Conservation (phyloP, 2,888 invertebrate genomes). For the Strigamia crassipes region DNA sequence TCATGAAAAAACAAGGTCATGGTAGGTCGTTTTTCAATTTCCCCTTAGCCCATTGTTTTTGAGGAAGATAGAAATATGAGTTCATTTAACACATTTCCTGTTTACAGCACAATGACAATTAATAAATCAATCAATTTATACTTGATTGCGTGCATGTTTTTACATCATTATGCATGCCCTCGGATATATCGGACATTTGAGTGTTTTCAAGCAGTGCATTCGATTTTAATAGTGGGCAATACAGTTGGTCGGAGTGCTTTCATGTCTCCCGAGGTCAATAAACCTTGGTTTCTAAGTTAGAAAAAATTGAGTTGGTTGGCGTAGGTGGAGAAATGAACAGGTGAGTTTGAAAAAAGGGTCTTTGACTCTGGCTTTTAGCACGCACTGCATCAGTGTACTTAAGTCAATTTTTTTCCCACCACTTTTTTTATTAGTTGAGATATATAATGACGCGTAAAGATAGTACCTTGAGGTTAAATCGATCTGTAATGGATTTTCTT, state of each 20-base stretch:
- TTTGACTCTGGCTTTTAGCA: slow-evolving; percentile 17
- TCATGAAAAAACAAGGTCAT: neutral
- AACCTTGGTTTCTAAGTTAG: slow-evolving; percentile 25
- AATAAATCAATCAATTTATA: neutral
- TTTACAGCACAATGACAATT: neutral
- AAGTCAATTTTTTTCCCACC: neutral
- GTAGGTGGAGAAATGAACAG: slow-evolving; percentile 30
- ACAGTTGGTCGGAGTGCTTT: neutral
- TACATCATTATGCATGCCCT: neutral
- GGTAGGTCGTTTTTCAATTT: neutral
- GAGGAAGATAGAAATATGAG: neutral
- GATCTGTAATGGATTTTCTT: neutral
- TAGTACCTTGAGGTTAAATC: neutral
- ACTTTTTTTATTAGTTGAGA: neutral
- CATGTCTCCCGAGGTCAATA: neutral
- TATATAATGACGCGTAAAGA: slow-evolving; percentile 7
- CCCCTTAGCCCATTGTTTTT: neutral
- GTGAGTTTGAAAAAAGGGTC: slow-evolving; percentile 13
- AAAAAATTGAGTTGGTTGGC: neutral
- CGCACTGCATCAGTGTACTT: slow-evolving; percentile 14
- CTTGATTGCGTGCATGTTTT: neutral
- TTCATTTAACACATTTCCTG: neutral
- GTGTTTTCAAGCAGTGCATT: neutral
- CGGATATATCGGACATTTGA: neutral
- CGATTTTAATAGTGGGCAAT: neutral